These are phyloP conservation scores for Sebastes trivittatus DNA, from an alignment of 2,797 vertebrate genomes.

Conservation along the genomic window DNA sequence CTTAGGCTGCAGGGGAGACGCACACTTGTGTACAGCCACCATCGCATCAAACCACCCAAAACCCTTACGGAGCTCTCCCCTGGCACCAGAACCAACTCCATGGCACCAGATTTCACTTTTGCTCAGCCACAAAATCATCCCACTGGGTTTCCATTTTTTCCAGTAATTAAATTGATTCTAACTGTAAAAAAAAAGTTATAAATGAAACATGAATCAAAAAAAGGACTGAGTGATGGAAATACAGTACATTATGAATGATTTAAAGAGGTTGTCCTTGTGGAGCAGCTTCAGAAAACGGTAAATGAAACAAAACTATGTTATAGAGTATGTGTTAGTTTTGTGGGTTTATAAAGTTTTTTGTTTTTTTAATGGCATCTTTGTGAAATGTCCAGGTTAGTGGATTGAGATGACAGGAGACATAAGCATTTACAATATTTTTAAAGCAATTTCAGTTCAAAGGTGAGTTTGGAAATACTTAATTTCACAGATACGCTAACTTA, in stretches of 20 bases:
- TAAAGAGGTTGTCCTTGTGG: slow-evolving; percentile 69
- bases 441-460: slow-evolving; percentile 49
- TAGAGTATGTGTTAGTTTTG: slow-evolving; percentile 75
- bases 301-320: slow-evolving; percentile 74
- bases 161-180: slow-evolving; percentile 78
- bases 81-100: slow-evolving; percentile 70
- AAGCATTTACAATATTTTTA: slow-evolving; percentile 68
- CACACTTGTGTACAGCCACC: slow-evolving; percentile 65
- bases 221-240: slow-evolving; percentile 71
- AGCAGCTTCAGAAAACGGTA: slow-evolving; percentile 74
- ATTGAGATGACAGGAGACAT: slow-evolving; percentile 69
- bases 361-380: slow-evolving; percentile 72
- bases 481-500: slow-evolving; percentile 44
- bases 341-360: slow-evolving; percentile 61
- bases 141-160: slow-evolving; percentile 70
- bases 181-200: slow-evolving; percentile 69
- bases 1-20: slow-evolving; percentile 79
- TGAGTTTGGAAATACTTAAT: slow-evolving; percentile 47
- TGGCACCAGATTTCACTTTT: slow-evolving; percentile 72
- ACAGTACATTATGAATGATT: slow-evolving; percentile 74
- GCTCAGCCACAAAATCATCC: slow-evolving; percentile 67
- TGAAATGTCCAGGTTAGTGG: slow-evolving; percentile 75
- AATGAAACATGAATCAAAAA: slow-evolving; percentile 76
- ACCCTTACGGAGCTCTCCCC: slow-evolving; percentile 75
- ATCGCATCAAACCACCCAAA: slow-evolving; percentile 75